Conservation (phyloP, 2,888 invertebrate genomes). For the Trileptium ribeirensis region DNA sequence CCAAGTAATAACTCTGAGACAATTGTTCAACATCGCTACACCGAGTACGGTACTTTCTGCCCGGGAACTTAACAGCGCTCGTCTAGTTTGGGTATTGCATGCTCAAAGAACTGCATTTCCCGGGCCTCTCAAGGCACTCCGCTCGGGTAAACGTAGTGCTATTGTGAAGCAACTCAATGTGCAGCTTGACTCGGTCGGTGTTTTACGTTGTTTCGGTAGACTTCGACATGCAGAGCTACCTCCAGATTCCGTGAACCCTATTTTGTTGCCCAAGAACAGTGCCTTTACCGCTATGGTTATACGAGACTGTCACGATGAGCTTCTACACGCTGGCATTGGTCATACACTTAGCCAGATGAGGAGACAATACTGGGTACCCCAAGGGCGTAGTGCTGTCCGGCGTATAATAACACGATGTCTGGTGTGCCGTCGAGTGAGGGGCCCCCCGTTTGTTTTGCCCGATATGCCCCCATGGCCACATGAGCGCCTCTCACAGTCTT, state of each 20-base stretch:
- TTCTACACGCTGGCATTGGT: not conserved
- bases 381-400: not conserved
- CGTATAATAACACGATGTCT: not conserved
- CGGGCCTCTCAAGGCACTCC: not conserved
- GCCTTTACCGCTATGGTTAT: not conserved
- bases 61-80: too few species aligned
- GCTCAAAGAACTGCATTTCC: not conserved
- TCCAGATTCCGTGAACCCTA: not conserved
- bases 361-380: slow-evolving; percentile 5
- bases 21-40: too few species aligned
- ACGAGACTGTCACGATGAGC: not conserved
- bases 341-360: slow-evolving; percentile 3
- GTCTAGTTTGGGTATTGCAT: not conserved
- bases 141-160: not conserved
- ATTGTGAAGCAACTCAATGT: not conserved
- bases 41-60: too few species aligned
- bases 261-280: not conserved
- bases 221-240: not conserved
- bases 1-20: too few species aligned
- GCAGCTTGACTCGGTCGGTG: not conserved
- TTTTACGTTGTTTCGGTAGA: not conserved
- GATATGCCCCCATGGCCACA: not conserved
- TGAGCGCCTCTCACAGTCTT: not conserved
- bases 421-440: not conserved
- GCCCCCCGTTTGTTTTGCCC: not conserved